Evolutionary conservation across 2,797 vertebrate genomes (phyloP).

Genomic region (Microctenopoma stevenorrisi): DNA sequence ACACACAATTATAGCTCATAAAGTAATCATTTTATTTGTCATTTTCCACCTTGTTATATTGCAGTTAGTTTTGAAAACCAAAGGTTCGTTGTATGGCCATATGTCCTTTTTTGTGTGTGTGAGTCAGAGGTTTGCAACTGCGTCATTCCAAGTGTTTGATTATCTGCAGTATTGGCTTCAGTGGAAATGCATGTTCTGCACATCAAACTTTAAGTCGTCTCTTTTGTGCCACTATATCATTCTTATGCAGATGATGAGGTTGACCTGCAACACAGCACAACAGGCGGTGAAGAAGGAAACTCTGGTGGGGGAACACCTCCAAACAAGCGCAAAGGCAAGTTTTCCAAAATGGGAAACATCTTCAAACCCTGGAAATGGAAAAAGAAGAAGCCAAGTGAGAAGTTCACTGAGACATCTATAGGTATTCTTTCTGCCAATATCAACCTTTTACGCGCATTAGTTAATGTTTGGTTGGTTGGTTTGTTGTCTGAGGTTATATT

Average conservation of each 20-base stretch:
- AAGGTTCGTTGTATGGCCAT: too few relatives aligned
- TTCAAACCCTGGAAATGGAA: slow-evolving; percentile 99
- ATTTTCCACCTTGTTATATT: too few relatives aligned
- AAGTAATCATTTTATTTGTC: not conserved
- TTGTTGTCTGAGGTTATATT: not conserved
- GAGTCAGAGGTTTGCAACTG: not conserved
- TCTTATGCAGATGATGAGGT: slow-evolving; percentile 83
- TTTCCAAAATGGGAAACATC: slow-evolving; percentile 91
- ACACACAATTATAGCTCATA: not conserved
- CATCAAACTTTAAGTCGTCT: not conserved
- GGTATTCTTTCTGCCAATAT: slow-evolving; percentile 72
- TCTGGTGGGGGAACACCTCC: slow-evolving; percentile 86
- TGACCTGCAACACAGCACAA: slow-evolving; percentile 70
- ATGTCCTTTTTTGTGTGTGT: too few relatives aligned
- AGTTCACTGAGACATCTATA: slow-evolving; percentile 94
- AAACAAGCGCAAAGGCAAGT: slow-evolving; percentile 93
- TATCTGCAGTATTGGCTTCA: not conserved
- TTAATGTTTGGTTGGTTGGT: not conserved
- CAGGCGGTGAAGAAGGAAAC: slow-evolving; percentile 83
- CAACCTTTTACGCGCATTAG: not conserved
- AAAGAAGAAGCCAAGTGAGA: slow-evolving; percentile 96
- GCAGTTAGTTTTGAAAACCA: not conserved
- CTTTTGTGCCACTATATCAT: not conserved
- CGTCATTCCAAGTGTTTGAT: not conserved
- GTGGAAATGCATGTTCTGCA: too few relatives aligned